Base-by-base conservation (phyloP, 2,113 vertebrate species). In the Synchiropus splendidus region DNA sequence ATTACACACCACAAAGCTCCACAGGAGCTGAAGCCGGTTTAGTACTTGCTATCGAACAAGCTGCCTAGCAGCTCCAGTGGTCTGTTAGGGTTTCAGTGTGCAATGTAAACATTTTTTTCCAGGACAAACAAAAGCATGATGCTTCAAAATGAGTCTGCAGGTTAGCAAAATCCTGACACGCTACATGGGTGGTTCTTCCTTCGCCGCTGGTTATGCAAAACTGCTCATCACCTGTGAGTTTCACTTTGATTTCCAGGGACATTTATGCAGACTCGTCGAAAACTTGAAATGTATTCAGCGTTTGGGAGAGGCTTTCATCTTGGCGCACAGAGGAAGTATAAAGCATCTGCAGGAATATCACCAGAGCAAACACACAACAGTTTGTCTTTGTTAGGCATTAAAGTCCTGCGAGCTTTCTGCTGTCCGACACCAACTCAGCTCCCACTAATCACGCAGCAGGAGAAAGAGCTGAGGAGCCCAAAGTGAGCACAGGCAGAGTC, bases 301-400 rank as follows among this genome's bases (percentile, higher is more conserved):
- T 18, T 36, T 10, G 13, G 37, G 31, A 53, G 12, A 64, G 36
- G 46, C 51, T 64, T 65, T 70, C 30, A 65, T 70, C 64, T 58
- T 30, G 45, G 55, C 15, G 4, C 13, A 46, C 36, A 37, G 13
- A 10, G 36, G n/a, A 36, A 17, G 2, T 16, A 48, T 31, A 32
- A 21, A 6, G 39, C n/a, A 39, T 43, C 9, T 8, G 14, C 34
- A 10, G 42, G 34, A 46, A 49, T 37, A 35, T 30, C 17, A 39
- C 48, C 4, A 8, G 33, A 30, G 50, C 32, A 34, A 66, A 54
- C 13, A 18, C 36, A 51, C 15, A 16, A 30, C 35, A 16, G 43
- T 50, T 62, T 31, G 54, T 53, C 61, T 67, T 58, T 38, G 53
- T 48, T 49, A 34, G 36, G 34, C 27, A 2, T 13, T 14, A 9